Conservation (phyloP, 2,113 vertebrate species). For the Tenrec ecaudatus region DNA sequence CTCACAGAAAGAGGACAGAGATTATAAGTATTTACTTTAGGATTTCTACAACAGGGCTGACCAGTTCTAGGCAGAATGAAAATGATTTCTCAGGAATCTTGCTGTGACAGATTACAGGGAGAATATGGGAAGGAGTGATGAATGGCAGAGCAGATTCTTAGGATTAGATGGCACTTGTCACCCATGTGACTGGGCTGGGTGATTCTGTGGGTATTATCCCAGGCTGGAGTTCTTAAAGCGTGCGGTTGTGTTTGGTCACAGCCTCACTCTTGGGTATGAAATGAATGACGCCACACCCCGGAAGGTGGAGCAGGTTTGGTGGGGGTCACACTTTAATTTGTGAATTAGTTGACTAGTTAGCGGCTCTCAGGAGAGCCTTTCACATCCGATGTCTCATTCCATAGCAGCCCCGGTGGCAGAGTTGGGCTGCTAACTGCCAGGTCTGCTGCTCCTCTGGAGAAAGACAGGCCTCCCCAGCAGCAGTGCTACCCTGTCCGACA, state of each 20-base stretch:
- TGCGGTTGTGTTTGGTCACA: slow-evolving; percentile 29
- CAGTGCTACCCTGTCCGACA: too few species aligned
- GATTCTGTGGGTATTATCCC: neutral
- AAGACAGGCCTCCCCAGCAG: too few species aligned
- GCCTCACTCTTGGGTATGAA: slow-evolving; percentile 60
- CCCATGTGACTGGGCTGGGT: neutral
- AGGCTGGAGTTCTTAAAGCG: neutral
- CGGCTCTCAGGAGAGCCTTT: slow-evolving; percentile 63
- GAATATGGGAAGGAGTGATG: neutral
- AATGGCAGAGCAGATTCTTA: neutral
- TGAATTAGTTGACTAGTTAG: slow-evolving; percentile 47
- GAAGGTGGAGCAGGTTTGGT: neutral
- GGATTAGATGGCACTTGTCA: slow-evolving; percentile 8
- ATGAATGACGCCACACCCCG: neutral
- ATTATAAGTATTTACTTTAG: slow-evolving; percentile 76
- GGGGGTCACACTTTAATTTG: slow-evolving; percentile 48
- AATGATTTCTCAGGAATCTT: slow-evolving; percentile 69
- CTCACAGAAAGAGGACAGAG: slow-evolving; percentile 69
- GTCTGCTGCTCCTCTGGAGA: too few species aligned
- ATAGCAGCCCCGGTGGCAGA: neutral
- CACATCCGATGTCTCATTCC: slow-evolving; percentile 67
- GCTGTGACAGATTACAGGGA: neutral
- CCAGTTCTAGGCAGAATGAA: slow-evolving; percentile 40
- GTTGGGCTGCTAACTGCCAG: too few species aligned
- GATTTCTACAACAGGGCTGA: slow-evolving; percentile 67